Evolutionary conservation across 2,113 vertebrate genomes (phyloP), one percentile per base, ranked within the genome.

Genomic region (Neolamprologus sp.): DNA sequence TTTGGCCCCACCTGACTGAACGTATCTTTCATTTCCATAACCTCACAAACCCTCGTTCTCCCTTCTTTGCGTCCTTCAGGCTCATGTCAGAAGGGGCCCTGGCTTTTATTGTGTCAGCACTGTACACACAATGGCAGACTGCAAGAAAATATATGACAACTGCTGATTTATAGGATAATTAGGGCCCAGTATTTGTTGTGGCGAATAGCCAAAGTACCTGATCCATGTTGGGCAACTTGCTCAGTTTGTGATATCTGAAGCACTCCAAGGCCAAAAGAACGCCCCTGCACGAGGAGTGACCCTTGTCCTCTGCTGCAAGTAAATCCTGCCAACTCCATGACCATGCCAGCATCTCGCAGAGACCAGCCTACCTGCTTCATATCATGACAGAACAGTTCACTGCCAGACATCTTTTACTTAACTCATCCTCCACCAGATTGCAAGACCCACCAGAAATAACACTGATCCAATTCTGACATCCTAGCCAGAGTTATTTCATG

Each of bases 131-230:
- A 86, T 84, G 82, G 91, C 83, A 87, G 85, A 86, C 89, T 89
- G 47, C 84, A 58, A 81, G 85, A 93, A 93, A 95, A 92, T 94
- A 93, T 53, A 86, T 40, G 90, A 91, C 90, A 91, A 90, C 86
- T 82, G 57, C 93, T 96, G 95, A 96, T 96, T 97, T 96, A 96
- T 94, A 94, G 93, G 91, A 94, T 95, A 96, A 96, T 96, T 95
- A 95, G 91, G 81, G 75, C 47, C 65, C n/a, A 21, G 86, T 90
- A 91, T 96, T 96, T 95, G 88, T 84, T 81, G 87, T 91, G 96
- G 95, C 93, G 7, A 71, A 12, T 80, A 58, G 94, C 95, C 96
- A 96, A 90, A 91, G 90, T 91, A 92, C 90, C 91, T 91, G 92
- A 90, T 84, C 53, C 80, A 81, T 60, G 57, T 87, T 81, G 88